Evolutionary conservation across 2,888 invertebrate genomes (phyloP).

Genomic region (Entomobrya proxima): DNA sequence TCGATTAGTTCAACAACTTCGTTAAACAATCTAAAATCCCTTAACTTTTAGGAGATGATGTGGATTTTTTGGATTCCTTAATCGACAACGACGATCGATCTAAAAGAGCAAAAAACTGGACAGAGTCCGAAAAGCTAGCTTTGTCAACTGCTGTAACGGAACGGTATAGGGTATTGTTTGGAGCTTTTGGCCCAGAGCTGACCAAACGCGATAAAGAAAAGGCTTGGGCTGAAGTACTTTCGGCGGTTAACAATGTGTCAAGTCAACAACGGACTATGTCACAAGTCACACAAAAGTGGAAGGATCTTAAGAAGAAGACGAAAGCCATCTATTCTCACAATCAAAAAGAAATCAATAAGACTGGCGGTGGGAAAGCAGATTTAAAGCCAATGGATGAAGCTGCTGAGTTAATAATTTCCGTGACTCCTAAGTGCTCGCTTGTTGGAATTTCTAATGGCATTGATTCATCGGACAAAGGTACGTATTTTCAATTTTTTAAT

Average conservation of each 20-base stretch:
- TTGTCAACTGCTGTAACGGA: background rate
- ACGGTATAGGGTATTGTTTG: background rate
- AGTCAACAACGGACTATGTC: background rate
- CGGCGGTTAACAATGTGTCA: background rate
- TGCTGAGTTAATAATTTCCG: background rate
- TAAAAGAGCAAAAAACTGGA: background rate
- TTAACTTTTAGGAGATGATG: too few species aligned
- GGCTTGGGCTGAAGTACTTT: background rate
- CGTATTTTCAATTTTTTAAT: too few species aligned
- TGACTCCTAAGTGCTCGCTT: too few species aligned
- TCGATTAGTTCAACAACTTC: too few species aligned
- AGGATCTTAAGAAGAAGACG: background rate
- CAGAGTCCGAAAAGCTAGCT: background rate
- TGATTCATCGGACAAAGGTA: too few species aligned
- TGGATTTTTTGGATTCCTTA: too few species aligned
- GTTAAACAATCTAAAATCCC: too few species aligned
- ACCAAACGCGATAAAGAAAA: background rate
- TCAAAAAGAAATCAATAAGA: background rate
- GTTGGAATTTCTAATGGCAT: too few species aligned
- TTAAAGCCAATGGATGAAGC: background rate
- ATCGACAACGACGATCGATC: background rate
- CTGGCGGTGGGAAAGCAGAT: conserved; percentile 29
- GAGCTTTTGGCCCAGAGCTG: background rate
- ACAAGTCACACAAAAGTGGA: background rate
- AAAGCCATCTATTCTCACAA: background rate